Conservation (phyloP, 2,113 vertebrate genomes). For the Fregata magnificens region DNA sequence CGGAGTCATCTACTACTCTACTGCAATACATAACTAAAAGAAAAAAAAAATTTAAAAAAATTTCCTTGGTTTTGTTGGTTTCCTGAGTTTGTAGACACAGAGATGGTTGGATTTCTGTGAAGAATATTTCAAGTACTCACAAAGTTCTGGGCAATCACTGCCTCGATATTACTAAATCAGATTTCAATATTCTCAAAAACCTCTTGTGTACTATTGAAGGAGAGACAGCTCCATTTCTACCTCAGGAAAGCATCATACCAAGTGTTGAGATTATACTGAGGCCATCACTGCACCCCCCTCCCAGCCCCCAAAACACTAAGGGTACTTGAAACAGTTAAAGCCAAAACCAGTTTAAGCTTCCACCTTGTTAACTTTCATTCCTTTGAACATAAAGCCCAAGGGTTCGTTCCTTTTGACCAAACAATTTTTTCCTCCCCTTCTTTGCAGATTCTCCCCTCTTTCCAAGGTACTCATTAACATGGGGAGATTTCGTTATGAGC, state of each 20-base stretch:
- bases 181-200: constrained; percentile 3
- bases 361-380: constrained; percentile 32
- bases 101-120: neutral
- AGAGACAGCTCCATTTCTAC: neutral
- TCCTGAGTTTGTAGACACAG: neutral
- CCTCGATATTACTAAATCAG: neutral
- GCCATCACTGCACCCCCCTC: neutral
- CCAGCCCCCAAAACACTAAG: neutral
- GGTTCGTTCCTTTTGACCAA: constrained; percentile 40
- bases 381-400: constrained; percentile 50
- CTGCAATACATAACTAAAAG: neutral
- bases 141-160: neutral
- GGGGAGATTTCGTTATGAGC: constrained; percentile 6
- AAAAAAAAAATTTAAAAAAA: neutral
- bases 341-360: constrained; percentile 17
- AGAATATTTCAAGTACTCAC: neutral
- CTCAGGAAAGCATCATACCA: neutral
- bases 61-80: neutral
- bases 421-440: neutral
- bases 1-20: fast-evolving
- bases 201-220: neutral
- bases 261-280: neutral
- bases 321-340: constrained; percentile 4
- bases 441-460: neutral
- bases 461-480: constrained; percentile 40